Conservation (phyloP, 2,113 vertebrate species). For the Bos indicus region DNA sequence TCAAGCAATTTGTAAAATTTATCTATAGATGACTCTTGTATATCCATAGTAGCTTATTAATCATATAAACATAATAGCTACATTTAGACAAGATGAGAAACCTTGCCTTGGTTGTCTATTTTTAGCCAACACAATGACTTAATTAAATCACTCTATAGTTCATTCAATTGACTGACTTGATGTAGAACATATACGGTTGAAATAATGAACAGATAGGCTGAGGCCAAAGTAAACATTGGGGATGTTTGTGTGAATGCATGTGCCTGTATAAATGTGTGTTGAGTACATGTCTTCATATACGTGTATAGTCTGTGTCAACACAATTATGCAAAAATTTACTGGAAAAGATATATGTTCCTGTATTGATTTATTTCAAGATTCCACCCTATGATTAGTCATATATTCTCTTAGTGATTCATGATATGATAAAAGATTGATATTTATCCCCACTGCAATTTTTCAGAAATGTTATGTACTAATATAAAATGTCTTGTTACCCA, state of each 20-base stretch:
- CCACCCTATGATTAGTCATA: background rate
- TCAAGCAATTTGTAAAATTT: slow-evolving; percentile 53
- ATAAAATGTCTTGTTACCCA: background rate
- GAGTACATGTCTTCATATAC: background rate
- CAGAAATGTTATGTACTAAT: background rate
- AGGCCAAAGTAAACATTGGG: background rate
- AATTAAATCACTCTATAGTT: slow-evolving; percentile 2
- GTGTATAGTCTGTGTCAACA: background rate
- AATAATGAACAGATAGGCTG: background rate
- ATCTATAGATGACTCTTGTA: background rate
- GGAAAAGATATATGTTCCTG: background rate
- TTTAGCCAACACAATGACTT: slow-evolving; percentile 6
- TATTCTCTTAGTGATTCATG: background rate
- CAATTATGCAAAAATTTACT: background rate
- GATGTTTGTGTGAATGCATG: accelerated
- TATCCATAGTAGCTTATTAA: slow-evolving; percentile 16
- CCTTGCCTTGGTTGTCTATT: background rate
- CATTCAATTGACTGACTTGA: background rate
- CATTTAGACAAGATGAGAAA: slow-evolving; percentile 20
- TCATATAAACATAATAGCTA: background rate
- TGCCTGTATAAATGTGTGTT: background rate
- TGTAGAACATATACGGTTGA: background rate
- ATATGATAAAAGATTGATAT: slow-evolving; percentile 9
- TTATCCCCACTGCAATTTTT: slow-evolving; percentile 8
- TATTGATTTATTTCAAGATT: slow-evolving; percentile 27